Conservation (phyloP, 2,888 invertebrate species). For the Aphodius granarius region DNA sequence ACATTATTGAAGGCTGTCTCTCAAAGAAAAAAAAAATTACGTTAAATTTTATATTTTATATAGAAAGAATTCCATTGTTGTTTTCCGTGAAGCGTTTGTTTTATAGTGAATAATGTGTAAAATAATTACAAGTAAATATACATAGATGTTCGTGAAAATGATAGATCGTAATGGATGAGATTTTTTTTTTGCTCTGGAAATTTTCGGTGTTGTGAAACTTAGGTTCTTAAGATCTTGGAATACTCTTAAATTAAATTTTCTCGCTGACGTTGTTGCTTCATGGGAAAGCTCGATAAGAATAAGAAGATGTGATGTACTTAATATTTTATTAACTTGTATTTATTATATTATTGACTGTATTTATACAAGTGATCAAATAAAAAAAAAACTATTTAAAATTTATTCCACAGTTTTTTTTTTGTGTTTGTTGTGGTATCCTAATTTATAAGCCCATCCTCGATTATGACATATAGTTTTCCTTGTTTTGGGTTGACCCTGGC, state of each 20-base stretch:
- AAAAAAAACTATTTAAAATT: conserved; percentile 7
- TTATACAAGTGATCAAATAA: conserved; percentile 34
- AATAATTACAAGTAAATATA: neutral
- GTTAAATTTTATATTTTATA: neutral
- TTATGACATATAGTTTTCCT: conserved; percentile 69
- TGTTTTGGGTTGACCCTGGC: conserved; percentile 69
- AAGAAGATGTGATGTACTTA: conserved; percentile 52
- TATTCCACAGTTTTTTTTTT: neutral
- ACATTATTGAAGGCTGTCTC: neutral
- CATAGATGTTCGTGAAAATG: neutral
- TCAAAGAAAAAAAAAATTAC: neutral
- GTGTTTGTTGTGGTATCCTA: neutral
- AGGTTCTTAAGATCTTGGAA: conserved; percentile 1
- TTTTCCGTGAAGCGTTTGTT: conserved; percentile 27
- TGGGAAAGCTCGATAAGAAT: conserved; percentile 25
- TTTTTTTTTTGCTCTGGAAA: neutral
- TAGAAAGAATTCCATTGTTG: conserved; percentile 10
- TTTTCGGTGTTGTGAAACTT: conserved; percentile 11
- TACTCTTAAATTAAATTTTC: neutral
- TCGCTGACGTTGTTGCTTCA: conserved; percentile 19
- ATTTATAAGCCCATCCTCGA: conserved; percentile 57
- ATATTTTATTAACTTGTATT: conserved; percentile 51
- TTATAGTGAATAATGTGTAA: neutral
- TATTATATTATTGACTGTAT: conserved; percentile 48
- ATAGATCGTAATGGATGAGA: neutral